phyloP scores from a whole-genome alignment of 2,113 vertebrate species.

The Emydocephalus ijimae region DNA sequence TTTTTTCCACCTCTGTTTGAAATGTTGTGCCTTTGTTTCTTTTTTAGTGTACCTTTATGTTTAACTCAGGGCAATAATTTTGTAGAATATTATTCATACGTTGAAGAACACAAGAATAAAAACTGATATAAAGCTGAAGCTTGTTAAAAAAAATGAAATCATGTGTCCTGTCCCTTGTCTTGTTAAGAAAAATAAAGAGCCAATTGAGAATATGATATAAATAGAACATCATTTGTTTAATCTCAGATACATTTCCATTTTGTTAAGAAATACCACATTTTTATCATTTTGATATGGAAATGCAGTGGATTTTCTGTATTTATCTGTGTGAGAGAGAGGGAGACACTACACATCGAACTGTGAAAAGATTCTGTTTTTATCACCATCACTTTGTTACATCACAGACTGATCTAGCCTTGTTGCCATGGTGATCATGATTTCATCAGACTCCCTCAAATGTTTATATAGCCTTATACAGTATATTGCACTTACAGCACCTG shows the following conservation, averaged over 20 bases:
- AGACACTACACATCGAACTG: not conserved
- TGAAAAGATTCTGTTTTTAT: constrained; percentile 24
- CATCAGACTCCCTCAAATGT: constrained; percentile 30
- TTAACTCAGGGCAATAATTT: constrained; percentile 61
- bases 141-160: constrained; percentile 51
- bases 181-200: constrained; percentile 44
- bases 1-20: constrained; percentile 47
- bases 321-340: constrained; percentile 26
- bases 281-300: constrained; percentile 23
- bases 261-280: constrained; percentile 19
- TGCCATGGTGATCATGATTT: constrained; percentile 41
- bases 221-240: constrained; percentile 44
- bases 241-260: constrained; percentile 21
- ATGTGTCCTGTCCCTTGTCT: constrained; percentile 25
- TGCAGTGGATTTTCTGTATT: constrained; percentile 25
- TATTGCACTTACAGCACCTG: constrained; percentile 50
- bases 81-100: constrained; percentile 53
- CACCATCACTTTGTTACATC: not conserved
- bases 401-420: constrained; percentile 34
- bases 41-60: constrained; percentile 49
- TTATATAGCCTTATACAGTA: constrained; percentile 52
- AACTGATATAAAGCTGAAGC: constrained; percentile 46
- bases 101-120: constrained; percentile 40
- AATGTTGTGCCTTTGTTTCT: constrained; percentile 54
- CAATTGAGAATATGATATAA: constrained; percentile 35